Evolutionary conservation across 2,113 vertebrate species (phyloP).

Genomic region (Carollia perspicillata): DNA sequence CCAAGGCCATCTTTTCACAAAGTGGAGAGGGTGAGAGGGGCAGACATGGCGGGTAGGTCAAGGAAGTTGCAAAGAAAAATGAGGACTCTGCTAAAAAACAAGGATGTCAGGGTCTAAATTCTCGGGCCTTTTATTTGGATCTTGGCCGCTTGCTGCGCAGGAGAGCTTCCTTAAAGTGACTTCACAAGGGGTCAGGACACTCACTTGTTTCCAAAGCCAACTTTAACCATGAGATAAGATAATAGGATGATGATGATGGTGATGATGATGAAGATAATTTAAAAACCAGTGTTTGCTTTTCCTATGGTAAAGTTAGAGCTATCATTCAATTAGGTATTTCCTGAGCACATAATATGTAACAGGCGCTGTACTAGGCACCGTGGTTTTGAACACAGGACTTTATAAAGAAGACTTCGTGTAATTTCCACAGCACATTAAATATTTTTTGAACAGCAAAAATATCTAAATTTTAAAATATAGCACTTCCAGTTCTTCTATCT

Average conservation of each 20-base stretch:
- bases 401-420: not conserved
- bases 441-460: not conserved
- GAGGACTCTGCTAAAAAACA: not conserved
- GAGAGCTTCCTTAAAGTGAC: not conserved
- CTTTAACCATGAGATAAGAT: not conserved
- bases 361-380: not conserved
- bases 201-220: not conserved
- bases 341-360: not conserved
- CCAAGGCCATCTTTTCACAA: not conserved
- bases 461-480: not conserved
- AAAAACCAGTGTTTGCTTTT: not conserved
- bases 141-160: not conserved
- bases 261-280: not conserved
- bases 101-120: not conserved
- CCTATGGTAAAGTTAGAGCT: not conserved
- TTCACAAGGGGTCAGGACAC: not conserved
- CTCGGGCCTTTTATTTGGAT: not conserved
- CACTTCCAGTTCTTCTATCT: not conserved
- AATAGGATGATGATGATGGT: not conserved
- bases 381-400: not conserved
- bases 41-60: not conserved
- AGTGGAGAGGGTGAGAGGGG: not conserved
- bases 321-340: not conserved
- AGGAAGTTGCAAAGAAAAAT: not conserved
- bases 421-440: not conserved